A percentile compares a stretch with the other conserved stretches of the same genome.
Evolutionary conservation across 37 sponge, comb jelly and placozoan species (phyloP).

Genomic region (Theonella swinhoei): DNA sequence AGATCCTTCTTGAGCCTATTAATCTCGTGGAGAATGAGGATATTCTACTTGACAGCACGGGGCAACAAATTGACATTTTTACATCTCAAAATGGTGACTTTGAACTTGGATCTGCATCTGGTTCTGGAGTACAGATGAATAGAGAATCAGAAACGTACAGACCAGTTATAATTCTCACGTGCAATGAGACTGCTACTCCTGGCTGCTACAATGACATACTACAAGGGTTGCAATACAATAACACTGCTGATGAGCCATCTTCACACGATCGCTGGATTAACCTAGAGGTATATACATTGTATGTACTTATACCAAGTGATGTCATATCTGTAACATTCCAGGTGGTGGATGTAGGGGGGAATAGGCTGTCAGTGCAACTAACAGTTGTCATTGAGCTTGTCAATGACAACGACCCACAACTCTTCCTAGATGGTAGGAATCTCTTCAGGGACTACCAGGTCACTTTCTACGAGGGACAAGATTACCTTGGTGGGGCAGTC

Average conservation of each 20-base stretch:
- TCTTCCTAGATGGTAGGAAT: constrained; percentile 33
- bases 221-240: constrained; percentile 21
- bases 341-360: constrained; percentile 38
- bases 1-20: background rate
- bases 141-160: background rate
- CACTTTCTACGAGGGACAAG: constrained; percentile 12
- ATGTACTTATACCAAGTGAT: background rate
- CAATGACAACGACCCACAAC: constrained; percentile 51
- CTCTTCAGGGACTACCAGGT: background rate
- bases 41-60: background rate
- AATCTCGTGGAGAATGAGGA: constrained; percentile 34
- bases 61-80: background rate
- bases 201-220: constrained; percentile 19
- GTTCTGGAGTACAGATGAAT: background rate
- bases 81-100: background rate
- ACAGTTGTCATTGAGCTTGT: constrained; percentile 22
- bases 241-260: constrained; percentile 38
- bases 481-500: constrained; percentile 9
- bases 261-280: background rate
- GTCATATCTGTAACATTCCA: background rate
- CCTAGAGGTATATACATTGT: constrained; percentile 12
- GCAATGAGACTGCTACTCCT: background rate
- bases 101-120: background rate
- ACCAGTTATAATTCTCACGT: background rate
- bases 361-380: background rate